A percentile compares a stretch with the other conserved stretches of the same genome.
These are phyloP conservation scores for Spodoptera picta DNA, from an alignment of 2,888 invertebrate genomes.

Conservation along the genomic window DNA sequence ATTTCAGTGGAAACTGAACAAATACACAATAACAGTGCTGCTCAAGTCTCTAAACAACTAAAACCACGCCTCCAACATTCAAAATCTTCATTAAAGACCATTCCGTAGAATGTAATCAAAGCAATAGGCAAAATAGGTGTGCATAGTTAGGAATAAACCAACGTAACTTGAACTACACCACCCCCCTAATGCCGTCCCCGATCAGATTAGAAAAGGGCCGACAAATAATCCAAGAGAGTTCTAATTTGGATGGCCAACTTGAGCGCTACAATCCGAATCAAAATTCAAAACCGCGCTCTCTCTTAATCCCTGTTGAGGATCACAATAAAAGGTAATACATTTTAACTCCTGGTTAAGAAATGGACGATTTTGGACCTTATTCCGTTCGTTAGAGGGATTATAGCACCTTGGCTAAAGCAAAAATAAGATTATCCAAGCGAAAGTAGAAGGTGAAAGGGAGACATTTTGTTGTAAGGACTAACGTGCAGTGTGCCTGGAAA, in stretches of 20 bases:
- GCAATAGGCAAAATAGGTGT: conserved; percentile 85
- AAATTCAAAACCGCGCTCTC: conserved; percentile 89
- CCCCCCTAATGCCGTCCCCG: conserved; percentile 53
- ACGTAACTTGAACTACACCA: conserved; percentile 61
- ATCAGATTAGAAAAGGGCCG: conserved; percentile 68
- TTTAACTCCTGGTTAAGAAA: conserved; percentile 76
- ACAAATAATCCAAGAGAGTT: conserved; percentile 78
- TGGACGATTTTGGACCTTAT: conserved; percentile 72
- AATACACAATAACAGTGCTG: conserved; percentile 64
- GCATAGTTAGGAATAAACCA: conserved; percentile 80
- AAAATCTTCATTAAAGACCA: conserved; percentile 85
- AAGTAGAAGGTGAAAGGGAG: conserved; percentile 89
- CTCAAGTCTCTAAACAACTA: conserved; percentile 73
- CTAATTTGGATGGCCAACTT: conserved; percentile 79
- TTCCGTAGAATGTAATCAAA: conserved; percentile 85
- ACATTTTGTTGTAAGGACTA: conserved; percentile 80
- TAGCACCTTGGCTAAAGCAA: conserved; percentile 68
- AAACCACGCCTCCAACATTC: conserved; percentile 77
- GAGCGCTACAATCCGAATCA: conserved; percentile 86
- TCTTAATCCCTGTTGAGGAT: conserved; percentile 89
- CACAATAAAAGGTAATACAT: conserved; percentile 89
- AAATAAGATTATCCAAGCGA: conserved; percentile 88
- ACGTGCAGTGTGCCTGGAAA: conserved; percentile 57
- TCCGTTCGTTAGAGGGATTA: conserved; percentile 63
- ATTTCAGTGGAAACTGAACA: conserved; percentile 51